Percentiles rank a stretch among this genome's conserved stretches.
phyloP scores from a whole-genome alignment of 2,797 vertebrate genomes.

The Meda fulgida region DNA sequence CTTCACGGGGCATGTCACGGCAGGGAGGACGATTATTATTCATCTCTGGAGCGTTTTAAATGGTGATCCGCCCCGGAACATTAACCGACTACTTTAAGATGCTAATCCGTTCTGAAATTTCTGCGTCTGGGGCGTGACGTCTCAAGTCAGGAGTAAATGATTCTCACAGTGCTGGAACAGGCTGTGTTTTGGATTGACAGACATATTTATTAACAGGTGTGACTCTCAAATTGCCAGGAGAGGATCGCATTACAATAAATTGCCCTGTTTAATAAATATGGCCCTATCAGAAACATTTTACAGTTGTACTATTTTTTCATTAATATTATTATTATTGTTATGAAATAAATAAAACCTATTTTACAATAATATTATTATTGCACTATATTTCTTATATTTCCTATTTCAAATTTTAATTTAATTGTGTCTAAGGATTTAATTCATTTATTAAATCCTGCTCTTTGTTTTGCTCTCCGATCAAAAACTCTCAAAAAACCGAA shows the following conservation, averaged over 20 bases:
- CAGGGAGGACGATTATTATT: conserved; percentile 24
- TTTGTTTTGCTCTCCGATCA: not conserved
- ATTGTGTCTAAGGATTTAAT: too few species aligned
- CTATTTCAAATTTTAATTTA: too few species aligned
- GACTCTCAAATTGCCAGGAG: not conserved
- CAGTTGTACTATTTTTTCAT: not conserved
- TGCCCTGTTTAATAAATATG: too few species aligned
- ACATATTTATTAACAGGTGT: conserved; percentile 5
- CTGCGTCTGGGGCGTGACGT: conserved; percentile 8
- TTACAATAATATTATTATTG: not conserved
- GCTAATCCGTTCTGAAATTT: conserved; percentile 12
- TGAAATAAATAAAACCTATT: not conserved
- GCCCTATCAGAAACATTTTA: not conserved
- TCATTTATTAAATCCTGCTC: too few species aligned
- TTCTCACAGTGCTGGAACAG: conserved; percentile 9
- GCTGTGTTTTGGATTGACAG: not conserved
- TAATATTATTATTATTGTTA: not conserved
- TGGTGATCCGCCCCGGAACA: conserved; percentile 23
- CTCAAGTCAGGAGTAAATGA: not conserved
- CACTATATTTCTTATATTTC: not conserved
- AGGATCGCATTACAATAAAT: not conserved
- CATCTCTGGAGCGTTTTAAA: conserved; percentile 22
- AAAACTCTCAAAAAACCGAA: not conserved
- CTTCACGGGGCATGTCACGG: conserved; percentile 15
- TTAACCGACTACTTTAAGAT: conserved; percentile 1